These are phyloP conservation scores for Blastobasis adustella DNA, from an alignment of 2,888 invertebrate genomes.

Conservation along the genomic window DNA sequence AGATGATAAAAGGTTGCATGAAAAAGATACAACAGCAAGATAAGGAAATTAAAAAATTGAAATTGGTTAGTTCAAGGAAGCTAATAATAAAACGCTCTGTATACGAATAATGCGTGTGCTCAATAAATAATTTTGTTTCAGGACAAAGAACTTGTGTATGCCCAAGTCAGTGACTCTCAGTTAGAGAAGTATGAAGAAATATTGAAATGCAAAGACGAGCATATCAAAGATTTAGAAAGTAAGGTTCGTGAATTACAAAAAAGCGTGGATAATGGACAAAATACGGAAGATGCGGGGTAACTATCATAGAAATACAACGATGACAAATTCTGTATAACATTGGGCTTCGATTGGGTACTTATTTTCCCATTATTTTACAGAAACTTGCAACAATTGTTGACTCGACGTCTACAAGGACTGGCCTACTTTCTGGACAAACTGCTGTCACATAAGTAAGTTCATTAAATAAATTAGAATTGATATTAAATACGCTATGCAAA, in stretches of 20 bases:
- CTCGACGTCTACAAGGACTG: constrained; percentile 77
- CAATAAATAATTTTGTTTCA: constrained; percentile 17
- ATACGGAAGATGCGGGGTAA: constrained; percentile 47
- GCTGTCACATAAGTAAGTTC: constrained; percentile 74
- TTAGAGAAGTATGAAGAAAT: constrained; percentile 65
- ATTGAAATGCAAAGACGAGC: constrained; percentile 69
- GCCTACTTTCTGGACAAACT: constrained; percentile 79
- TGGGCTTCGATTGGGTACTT: not conserved
- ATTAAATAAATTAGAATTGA: not conserved
- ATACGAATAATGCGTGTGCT: no score
- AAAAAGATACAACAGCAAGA: constrained; percentile 71
- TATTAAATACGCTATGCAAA: not conserved
- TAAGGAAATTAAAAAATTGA: constrained; percentile 62
- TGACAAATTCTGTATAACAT: not conserved
- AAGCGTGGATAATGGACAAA: constrained; percentile 41
- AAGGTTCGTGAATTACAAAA: constrained; percentile 57
- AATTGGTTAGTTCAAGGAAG: constrained; percentile 38
- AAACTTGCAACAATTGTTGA: constrained; percentile 68
- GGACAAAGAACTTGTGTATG: constrained; percentile 58
- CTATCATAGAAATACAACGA: not conserved
- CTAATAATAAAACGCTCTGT: not conserved
- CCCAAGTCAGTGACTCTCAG: constrained; percentile 58
- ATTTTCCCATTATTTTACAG: constrained; percentile 33
- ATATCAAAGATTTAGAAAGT: constrained; percentile 68
- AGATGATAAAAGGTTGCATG: constrained; percentile 74